phyloP scores from a whole-genome alignment of 2,888 invertebrate genomes.

The Empis stercorea region DNA sequence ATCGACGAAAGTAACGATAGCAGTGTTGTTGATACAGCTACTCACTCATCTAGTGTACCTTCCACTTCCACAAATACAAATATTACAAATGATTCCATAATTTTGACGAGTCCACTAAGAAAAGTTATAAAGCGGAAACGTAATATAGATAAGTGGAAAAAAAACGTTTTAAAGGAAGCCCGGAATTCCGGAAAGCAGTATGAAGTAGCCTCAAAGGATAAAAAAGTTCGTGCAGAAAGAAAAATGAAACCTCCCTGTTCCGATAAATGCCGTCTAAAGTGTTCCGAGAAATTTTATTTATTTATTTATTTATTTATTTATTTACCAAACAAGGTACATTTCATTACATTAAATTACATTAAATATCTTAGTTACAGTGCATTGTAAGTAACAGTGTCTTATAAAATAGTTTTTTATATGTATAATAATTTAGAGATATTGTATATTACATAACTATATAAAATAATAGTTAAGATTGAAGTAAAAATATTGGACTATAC shows the following conservation, averaged over 20 bases:
- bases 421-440: too few species aligned
- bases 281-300: too few species aligned
- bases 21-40: neutral
- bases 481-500: too few species aligned
- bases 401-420: too few species aligned
- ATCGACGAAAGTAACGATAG: neutral
- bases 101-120: slow-evolving; percentile 1
- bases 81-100: neutral
- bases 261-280: slow-evolving; percentile 4
- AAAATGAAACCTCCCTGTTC: slow-evolving; percentile 2
- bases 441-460: too few species aligned
- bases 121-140: neutral
- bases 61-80: neutral
- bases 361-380: too few species aligned
- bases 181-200: slow-evolving; percentile 2
- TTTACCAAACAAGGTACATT: too few species aligned
- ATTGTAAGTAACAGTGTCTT: too few species aligned
- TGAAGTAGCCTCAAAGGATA: slow-evolving; percentile 1
- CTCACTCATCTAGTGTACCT: neutral
- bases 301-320: too few species aligned
- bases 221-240: slow-evolving; percentile 1
- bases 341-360: too few species aligned
- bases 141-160: slow-evolving; percentile 3
- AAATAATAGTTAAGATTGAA: too few species aligned
- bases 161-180: slow-evolving; percentile 3